Base-by-base conservation (phyloP, 2,797 vertebrate genomes). In the Clarias fuscus region DNA sequence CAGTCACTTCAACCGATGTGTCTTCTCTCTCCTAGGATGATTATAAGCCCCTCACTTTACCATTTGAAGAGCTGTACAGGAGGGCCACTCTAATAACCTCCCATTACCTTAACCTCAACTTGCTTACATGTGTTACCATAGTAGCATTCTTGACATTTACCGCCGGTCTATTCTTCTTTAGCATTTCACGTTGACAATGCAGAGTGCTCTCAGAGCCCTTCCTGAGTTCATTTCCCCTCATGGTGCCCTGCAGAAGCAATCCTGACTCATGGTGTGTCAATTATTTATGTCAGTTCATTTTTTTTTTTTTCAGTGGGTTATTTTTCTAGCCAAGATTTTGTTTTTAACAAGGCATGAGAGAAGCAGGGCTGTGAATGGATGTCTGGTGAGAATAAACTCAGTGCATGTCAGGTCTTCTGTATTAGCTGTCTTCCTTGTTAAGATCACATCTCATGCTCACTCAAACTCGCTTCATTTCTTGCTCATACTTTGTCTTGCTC, bases 121-220 rank as follows among this genome's bases (percentile, higher is more conserved):
- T 75, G 79, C 80, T 84, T 68, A 85, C 82, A 82, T 87, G 81
- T 37, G 88, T 89, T 90, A 87, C 88, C 88, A 90, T 90, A 89
- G 86, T 85, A 90, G 87, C 90, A 87, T 77, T 86, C 87, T 71
- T 71, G 14, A 43, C 68, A 87, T 84, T 87, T 89, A 77, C 37
- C 53, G 82, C 27, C 27, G 24, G 53, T 85, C 56, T 62, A 22
- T 82, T 61, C 77, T 82, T 22, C n/a, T 79, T 58, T 27, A 58
- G 48, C 43, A 67, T 77, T 85, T 68, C 56, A 68, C 40, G 53
- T 30, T 70, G 84, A 20, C 58, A 75, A 30, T 61, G 10, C 48
- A 17, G 24, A 10, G 61, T 6, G 30, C 48, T 56, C 40, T 76
- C 48, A 17, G 53, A 77, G 73, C 56, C 73, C 73, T 61, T 14